phyloP scores from a whole-genome alignment of 2,888 invertebrate species.

The Thysanoteuthis rhombus region DNA sequence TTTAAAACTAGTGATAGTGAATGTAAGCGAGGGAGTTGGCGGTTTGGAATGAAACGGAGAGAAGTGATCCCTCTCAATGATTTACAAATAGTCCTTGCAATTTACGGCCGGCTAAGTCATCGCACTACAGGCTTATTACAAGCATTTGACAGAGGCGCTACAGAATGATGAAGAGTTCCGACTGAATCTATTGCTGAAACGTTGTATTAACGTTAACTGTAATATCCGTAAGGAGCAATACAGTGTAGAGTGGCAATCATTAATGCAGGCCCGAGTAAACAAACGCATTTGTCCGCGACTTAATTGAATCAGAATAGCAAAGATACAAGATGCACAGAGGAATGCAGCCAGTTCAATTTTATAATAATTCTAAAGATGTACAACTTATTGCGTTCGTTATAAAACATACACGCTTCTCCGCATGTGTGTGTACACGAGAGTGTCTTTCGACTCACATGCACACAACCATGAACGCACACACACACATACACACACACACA shows the following conservation, averaged over 20 bases:
- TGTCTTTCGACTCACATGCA: not conserved
- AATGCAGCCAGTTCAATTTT: not conserved
- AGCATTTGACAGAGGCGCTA: not conserved
- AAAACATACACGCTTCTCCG: not conserved
- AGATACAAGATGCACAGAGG: not conserved
- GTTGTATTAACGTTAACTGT: not conserved
- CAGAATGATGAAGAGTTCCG: not conserved
- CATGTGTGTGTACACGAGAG: not conserved
- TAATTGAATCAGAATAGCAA: not conserved
- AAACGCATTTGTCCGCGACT: not conserved
- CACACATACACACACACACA: not conserved
- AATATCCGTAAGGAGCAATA: not conserved
- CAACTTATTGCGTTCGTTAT: not conserved
- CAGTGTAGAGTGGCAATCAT: not conserved
- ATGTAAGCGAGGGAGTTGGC: not conserved
- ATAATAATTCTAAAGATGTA: not conserved
- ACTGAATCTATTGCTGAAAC: not conserved
- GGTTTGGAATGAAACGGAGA: not conserved
- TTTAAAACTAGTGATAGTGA: not conserved
- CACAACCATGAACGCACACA: rapidly evolving
- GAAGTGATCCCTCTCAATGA: not conserved
- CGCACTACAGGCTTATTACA: not conserved
- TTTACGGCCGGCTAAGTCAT: not conserved
- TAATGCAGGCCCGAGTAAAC: not conserved
- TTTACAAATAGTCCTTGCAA: slow-evolving; percentile 12